Base-by-base conservation (phyloP, 2,113 vertebrate species). In the Carassius gibelio region DNA sequence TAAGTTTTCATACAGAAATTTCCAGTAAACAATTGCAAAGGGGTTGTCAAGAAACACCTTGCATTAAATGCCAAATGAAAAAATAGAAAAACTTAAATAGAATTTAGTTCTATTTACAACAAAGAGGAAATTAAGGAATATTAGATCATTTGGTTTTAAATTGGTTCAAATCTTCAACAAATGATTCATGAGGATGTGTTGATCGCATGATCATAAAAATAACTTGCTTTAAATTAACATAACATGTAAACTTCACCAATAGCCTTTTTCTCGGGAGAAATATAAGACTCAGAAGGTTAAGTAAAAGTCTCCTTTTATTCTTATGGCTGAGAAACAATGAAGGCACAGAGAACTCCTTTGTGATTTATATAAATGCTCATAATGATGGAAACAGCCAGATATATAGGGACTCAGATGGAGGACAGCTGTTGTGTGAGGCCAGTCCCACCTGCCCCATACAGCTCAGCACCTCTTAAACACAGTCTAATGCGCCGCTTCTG, bases 391-490 rank as follows among this genome's bases (percentile, higher is more conserved):
- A 75, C 13, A 13, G n/a, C 17, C 75, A 59, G 75, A 66, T 61
- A 66, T 61, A 48, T 69, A 48, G 61, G 84, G 88, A 72, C 89
- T 90, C 93, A 94, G 89, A 94, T 94, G 92, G 93, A 91, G 89
- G 88, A 90, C 93, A 94, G 92, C 92, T 92, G 92, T 90, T 88
- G 77, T 82, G 82, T 88, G 86, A 86, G 86, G 88, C 90, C 86
- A 89, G 89, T 90, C 90, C 85, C 34, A 69, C 59, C 34, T 55
- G 50, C 71, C 91, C 89, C 91, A 78, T 89, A 88, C 81, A 89
- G 90, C 90, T 91, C 91, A 90, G 89, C 91, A 94, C 91, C 91
- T 94, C 91, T 93, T 94, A 93, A 94, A 93, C 91, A 92, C 88
- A 84, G 88, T 93, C 92, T 92, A 93, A 92, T 91, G 87, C 90